Base-by-base conservation (phyloP, 2,113 vertebrate genomes). In the Dicerorhinus sumatrensis region DNA sequence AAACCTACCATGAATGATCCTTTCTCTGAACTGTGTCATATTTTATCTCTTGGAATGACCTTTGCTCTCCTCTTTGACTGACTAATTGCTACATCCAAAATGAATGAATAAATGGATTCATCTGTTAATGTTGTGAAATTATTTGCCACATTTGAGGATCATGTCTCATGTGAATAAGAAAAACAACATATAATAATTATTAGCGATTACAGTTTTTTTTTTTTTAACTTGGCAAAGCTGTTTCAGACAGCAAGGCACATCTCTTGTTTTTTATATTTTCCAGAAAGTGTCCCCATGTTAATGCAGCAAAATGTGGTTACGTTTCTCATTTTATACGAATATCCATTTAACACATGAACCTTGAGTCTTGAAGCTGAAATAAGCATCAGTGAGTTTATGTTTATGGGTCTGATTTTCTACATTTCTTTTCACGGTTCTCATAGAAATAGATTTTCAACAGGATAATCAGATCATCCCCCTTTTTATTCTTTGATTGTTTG, bases 401-500 rank as follows among this genome's bases (percentile, higher is more conserved):
- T 91, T 72, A 62, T 81, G 12, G 17, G 8, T 80, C 58, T 88
- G 36, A 48, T 76, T 94, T 88, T 96, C 76, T 89, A 27, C 48
- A 65, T 91, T 97, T 95, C 51, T 90, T 23, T 84, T 96, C 76
- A 77, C 17, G 42, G 20, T 70, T 94, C 65, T 95, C 42, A 77
- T 27, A 88, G 77, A 96, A 96, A 87, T 65, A 89, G 60, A 85
- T 91, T 92, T 92, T 65, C 33, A 51, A 10, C 25, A 91, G 60
- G 77, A 70, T 96, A 96, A 96, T 96, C 31, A 0, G 31, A 89
- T 96, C 72, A 95, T 69, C 10, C 46, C n/a, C 56, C 54, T 77
- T 96, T 89, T 94, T 70, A 77, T 92, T 91, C 56, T 95, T 75
- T 90, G 80, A 60, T 90, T 93, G 69, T 82, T 94, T 95, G 69